Evolutionary conservation across 2,888 invertebrate species (phyloP).

Genomic region (Drosophila dives): DNA sequence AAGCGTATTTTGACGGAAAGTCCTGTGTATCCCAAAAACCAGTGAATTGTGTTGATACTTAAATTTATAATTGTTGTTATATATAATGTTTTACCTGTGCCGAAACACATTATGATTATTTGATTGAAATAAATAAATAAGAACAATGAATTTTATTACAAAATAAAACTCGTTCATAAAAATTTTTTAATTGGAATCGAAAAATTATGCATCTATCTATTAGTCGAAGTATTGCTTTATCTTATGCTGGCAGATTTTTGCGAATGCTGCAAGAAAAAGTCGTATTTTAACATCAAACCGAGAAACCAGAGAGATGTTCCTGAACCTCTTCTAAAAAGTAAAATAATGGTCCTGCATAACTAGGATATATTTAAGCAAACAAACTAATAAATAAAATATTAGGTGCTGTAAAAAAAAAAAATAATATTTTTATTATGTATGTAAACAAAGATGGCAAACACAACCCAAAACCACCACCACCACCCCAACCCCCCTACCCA

Average conservation of each 20-base stretch:
- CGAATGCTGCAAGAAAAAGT: neutral
- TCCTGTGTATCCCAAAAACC: neutral
- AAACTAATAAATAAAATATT: neutral
- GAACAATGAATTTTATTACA: neutral
- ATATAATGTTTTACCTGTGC: neutral
- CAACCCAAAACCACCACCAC: no score
- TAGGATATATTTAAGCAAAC: neutral
- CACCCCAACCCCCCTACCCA: no score
- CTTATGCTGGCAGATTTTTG: neutral
- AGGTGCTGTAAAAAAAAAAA: neutral
- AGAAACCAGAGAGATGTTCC: constrained; percentile 39
- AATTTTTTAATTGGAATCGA: no score
- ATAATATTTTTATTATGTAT: neutral
- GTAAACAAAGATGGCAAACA: neutral
- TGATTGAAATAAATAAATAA: neutral
- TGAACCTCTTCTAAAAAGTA: constrained; percentile 2
- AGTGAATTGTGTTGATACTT: neutral
- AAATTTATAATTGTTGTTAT: neutral
- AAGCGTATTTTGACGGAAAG: neutral
- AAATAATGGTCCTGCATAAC: neutral
- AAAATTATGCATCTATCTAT: neutral
- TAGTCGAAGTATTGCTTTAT: neutral
- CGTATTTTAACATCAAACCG: constrained; percentile 37
- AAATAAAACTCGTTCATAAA: neutral
- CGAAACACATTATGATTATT: neutral